Evolutionary conservation across 1,140 invertebrate genomes (phyloP), one percentile per base, ranked within the genome.

Genomic region (Drosophila tsacasi): DNA sequence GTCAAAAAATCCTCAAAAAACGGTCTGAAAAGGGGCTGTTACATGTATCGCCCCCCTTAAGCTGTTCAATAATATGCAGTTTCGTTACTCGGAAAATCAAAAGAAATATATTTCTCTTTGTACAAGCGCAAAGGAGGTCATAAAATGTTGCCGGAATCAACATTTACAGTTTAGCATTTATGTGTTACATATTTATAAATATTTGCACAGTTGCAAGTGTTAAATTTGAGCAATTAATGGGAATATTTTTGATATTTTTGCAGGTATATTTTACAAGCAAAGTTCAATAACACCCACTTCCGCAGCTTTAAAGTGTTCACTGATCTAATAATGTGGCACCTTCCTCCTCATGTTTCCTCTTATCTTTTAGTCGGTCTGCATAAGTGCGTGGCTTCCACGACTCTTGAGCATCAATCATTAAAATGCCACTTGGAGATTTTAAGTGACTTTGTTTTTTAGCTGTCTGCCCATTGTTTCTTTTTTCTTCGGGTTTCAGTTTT

Each of bases 171-270:
- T 54, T 37, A 35, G 32, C 52, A 37, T 55, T 55, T 37, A 23
- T 55, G 32, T 55, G 52, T 55, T 55, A 55, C 60, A 63, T 63
- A 19, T 37, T 39, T 8, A n/a, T 55, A 21, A 32, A 27, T 64
- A 54, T 76, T 66, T 58, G 42, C 46, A 54, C 76, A 74, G 62
- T 63, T 80, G 76, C 63, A 59, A 74, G 65, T 79, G 35, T 54
- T 54, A 23, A 40, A 7, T 10, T 19, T 54, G 17, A 39, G 54
- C 39, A 58, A 71, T 46, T 59, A 23, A 42, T 59, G 32, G 10
- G 5, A 3, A 15, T 46, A 21, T 7, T 13, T 46, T 39, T 12
- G 5, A 27, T 30, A 13, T 52, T 19, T 30, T 47, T 25, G 23
- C 46, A 32, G 17, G 27, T 19, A 7, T 0, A 50, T 55, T 55